Conservation (phyloP, 2,113 vertebrate genomes). For the Pungitius pungitius region DNA sequence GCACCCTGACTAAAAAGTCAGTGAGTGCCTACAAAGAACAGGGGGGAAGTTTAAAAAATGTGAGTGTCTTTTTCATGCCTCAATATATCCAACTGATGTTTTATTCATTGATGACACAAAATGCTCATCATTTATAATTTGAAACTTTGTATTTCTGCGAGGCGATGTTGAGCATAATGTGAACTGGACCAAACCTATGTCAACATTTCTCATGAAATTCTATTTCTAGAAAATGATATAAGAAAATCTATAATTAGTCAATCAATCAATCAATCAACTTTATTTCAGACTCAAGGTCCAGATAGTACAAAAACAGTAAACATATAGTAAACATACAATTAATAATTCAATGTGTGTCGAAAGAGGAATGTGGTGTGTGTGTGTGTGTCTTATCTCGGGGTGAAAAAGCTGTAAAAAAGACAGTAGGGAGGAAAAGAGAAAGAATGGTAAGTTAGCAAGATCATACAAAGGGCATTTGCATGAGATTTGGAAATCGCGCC, state of each 20-base stretch:
- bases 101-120: not conserved
- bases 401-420: conserved; percentile 19
- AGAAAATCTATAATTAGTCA: conserved; percentile 20
- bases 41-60: not conserved
- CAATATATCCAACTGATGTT: not conserved
- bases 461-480: conserved; percentile 53
- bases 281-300: no score
- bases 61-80: not conserved
- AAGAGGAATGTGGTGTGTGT: not conserved
- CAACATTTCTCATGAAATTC: conserved; percentile 1
- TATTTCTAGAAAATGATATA: conserved; percentile 16
- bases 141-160: not conserved
- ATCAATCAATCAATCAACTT: no score
- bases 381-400: conserved; percentile 18
- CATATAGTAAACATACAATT: no score
- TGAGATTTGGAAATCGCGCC: conserved; percentile 60
- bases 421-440: conserved; percentile 21
- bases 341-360: no score
- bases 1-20: conserved; percentile 29
- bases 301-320: no score
- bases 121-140: not conserved
- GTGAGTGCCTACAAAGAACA: not conserved
- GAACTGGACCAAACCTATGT: not conserved
- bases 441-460: conserved; percentile 14
- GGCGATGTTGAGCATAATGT: not conserved